Evolutionary conservation across 30 jellyfish, hydroid and myxozoan genomes (phyloP).

Genomic region (Morbakka virulenta): DNA sequence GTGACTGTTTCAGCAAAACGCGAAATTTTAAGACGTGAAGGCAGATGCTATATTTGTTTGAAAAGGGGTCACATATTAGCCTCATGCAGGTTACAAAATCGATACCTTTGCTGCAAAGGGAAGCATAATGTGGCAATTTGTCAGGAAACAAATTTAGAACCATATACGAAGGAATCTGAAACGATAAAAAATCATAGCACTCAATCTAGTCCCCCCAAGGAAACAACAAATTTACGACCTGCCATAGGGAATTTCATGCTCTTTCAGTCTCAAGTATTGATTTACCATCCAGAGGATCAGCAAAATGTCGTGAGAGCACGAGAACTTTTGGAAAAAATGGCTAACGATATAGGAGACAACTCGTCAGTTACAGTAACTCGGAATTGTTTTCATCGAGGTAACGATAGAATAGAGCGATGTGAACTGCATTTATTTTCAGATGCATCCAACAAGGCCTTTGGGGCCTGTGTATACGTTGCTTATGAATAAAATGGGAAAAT

Average conservation of each 20-base stretch:
- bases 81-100: not conserved
- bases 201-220: too few species aligned
- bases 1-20: not conserved
- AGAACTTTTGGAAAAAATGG: not conserved
- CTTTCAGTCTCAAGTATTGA: not conserved
- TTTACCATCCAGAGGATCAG: not conserved
- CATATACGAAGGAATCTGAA: too few species aligned
- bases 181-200: too few species aligned
- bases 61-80: constrained; percentile 4
- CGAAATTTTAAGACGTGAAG: not conserved
- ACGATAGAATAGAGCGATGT: not conserved
- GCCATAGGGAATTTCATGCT: not conserved
- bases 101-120: not conserved
- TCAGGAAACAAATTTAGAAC: too few species aligned
- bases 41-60: constrained; percentile 2
- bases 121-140: constrained; percentile 10
- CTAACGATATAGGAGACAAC: not conserved
- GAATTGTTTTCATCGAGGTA: not conserved
- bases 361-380: not conserved
- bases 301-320: too few species aligned
- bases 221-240: not conserved
- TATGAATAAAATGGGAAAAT: not conserved
- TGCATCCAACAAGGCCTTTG: constrained; percentile 17
- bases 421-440: constrained; percentile 11
- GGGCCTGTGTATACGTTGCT: constrained; percentile 14